Conservation (phyloP, 2,113 vertebrate genomes). For the Pithys albifrons region DNA sequence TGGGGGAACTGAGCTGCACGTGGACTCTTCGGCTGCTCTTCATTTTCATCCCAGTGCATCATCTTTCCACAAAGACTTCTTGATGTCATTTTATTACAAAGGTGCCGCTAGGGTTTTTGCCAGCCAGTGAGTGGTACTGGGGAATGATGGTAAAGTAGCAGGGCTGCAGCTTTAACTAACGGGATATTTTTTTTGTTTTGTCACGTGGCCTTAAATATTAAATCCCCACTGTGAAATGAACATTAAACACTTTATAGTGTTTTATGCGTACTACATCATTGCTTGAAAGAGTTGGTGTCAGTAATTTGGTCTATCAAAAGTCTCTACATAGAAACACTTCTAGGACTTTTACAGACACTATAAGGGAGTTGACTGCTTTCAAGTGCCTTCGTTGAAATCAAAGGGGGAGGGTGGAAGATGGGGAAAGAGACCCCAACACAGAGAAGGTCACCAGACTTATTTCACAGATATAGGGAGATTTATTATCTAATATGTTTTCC, state of each 20-base stretch:
- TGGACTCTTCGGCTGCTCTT: neutral
- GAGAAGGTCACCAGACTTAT: neutral
- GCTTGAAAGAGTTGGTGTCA: neutral
- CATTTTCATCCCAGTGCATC: accelerated
- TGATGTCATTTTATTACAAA: accelerated
- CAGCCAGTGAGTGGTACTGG: neutral
- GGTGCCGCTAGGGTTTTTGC: neutral
- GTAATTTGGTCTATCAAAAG: neutral
- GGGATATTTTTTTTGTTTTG: no score
- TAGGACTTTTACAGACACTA: neutral
- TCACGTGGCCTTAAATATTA: accelerated
- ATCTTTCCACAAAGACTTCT: neutral
- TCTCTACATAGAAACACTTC: neutral
- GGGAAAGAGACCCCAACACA: neutral
- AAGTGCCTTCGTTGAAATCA: neutral
- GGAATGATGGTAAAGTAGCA: neutral
- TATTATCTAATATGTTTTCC: neutral
- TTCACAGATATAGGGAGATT: neutral
- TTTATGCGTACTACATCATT: accelerated
- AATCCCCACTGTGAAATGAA: accelerated
- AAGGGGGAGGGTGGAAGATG: neutral
- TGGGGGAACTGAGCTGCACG: neutral
- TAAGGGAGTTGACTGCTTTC: neutral
- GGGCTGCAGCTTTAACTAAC: neutral
- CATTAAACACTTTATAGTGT: neutral